Evolutionary conservation across 1,140 invertebrate species (phyloP).

Genomic region (Drosophila bifasciata): DNA sequence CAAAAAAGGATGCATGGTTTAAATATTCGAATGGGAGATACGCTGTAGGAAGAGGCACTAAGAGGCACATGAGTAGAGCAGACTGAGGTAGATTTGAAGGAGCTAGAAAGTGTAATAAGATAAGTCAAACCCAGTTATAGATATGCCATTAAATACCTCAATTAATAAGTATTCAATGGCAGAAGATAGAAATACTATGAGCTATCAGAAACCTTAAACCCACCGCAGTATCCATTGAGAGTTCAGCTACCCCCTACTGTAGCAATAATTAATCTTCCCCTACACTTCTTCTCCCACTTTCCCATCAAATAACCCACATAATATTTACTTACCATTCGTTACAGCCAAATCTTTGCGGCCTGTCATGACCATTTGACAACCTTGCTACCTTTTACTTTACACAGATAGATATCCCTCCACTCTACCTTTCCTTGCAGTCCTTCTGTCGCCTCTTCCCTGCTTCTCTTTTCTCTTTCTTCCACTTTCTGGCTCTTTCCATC

Average conservation of each 20-base stretch:
- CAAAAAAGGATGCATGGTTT: background rate
- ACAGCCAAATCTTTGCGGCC: background rate
- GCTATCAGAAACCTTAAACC: too few species aligned
- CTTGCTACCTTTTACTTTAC: conserved; percentile 17
- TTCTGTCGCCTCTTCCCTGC: background rate
- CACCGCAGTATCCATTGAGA: too few species aligned
- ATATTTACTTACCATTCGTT: background rate
- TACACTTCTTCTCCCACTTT: too few species aligned
- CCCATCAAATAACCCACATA: background rate
- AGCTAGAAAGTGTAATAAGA: too few species aligned
- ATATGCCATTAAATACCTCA: too few species aligned
- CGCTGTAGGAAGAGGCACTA: background rate
- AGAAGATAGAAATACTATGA: too few species aligned
- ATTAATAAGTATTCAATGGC: too few species aligned
- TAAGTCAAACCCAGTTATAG: too few species aligned
- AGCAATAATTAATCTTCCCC: too few species aligned
- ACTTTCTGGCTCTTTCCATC: background rate
- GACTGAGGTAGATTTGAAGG: too few species aligned
- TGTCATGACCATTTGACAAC: conserved; percentile 10
- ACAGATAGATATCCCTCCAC: conserved; percentile 9
- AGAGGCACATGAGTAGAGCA: too few species aligned
- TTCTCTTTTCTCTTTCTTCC: background rate
- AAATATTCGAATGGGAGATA: background rate
- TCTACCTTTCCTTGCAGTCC: background rate
- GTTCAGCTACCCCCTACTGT: too few species aligned